Base-by-base conservation (phyloP, 2,888 invertebrate species). In the Argyra leucocephala region DNA sequence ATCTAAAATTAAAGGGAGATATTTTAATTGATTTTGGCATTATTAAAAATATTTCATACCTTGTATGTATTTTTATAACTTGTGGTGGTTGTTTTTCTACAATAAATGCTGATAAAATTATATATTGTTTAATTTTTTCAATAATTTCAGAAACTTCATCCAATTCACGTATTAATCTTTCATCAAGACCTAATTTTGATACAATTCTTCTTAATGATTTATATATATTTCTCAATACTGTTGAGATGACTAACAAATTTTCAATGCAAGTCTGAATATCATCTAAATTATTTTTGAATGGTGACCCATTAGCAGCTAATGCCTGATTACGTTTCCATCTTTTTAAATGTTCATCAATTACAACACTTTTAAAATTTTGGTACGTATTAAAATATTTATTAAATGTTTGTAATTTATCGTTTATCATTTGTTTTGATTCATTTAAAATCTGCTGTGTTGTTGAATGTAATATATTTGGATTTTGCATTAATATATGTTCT, bases 41-140 rank as follows among this genome's bases (percentile, higher is more conserved):
- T 18, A 31, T 18, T 12, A 21, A 63, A 36, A 37, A 48, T 48
- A 57, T 36, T 62, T 36, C n/a, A n/a, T 69, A 86, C 86, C 87
- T 85, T 1, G 96, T 96, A 75, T 96, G 94, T 0, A 96, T 97
- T 81, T 97, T 97, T 91, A 97, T 92, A 1, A 97, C 96, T 80
- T 97, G 97, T 0, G 97, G 96, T 6, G 97, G 97, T 74, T 97
- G 96, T 72, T 94, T 95, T 77, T 97, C 96, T 60, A 97, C 96
- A 65, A 97, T 94, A 76, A 97, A 97, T 0, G 96, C 77, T n/a
- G 78, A 78, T 64, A 77, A 71, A 22, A 79, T 78, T 24, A 78
- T 67, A 68, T 74, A 71, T 64, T 76, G 74, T 65, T 77, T 77
- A 2, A 73, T 70, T 48, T 69, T 69, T 26, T 74, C 73, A 57